Conservation (phyloP, 2,888 invertebrate species). For the Cerastis leucographa region DNA sequence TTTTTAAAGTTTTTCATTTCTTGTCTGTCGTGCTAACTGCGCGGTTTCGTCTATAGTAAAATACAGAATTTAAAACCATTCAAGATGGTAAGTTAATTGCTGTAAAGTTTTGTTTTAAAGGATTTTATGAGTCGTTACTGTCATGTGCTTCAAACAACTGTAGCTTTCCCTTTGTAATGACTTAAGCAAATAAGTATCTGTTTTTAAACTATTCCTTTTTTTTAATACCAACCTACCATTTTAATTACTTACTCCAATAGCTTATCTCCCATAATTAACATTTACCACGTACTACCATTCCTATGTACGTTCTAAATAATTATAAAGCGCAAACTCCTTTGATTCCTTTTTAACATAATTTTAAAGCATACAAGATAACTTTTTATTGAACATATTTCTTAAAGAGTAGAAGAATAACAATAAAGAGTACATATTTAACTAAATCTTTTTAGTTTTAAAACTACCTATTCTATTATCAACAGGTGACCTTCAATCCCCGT, state of each 20-base stretch:
- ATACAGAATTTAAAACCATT: slow-evolving; percentile 32
- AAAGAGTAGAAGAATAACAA: neutral
- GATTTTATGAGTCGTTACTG: neutral
- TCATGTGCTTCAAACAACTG: neutral
- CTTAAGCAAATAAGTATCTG: neutral
- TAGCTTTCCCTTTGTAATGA: neutral
- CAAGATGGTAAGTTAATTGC: slow-evolving; percentile 65
- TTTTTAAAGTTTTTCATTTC: slow-evolving; percentile 34
- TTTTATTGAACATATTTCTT: neutral
- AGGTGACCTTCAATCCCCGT: slow-evolving; percentile 86
- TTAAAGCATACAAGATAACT: neutral
- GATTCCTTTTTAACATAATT: neutral
- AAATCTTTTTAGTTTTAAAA: neutral
- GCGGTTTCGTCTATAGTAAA: slow-evolving; percentile 11
- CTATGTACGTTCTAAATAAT: neutral
- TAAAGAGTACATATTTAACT: neutral
- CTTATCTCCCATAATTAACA: neutral
- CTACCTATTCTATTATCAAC: neutral
- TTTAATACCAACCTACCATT: neutral
- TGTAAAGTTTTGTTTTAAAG: slow-evolving; percentile 2
- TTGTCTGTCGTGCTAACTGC: slow-evolving; percentile 34
- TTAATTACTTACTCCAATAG: neutral
- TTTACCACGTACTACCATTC: neutral
- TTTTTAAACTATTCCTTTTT: neutral
- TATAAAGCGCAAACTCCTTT: neutral